These are phyloP conservation scores for Mormoops blainvillei DNA, from an alignment of 2,113 vertebrate genomes.

Conservation along the genomic window DNA sequence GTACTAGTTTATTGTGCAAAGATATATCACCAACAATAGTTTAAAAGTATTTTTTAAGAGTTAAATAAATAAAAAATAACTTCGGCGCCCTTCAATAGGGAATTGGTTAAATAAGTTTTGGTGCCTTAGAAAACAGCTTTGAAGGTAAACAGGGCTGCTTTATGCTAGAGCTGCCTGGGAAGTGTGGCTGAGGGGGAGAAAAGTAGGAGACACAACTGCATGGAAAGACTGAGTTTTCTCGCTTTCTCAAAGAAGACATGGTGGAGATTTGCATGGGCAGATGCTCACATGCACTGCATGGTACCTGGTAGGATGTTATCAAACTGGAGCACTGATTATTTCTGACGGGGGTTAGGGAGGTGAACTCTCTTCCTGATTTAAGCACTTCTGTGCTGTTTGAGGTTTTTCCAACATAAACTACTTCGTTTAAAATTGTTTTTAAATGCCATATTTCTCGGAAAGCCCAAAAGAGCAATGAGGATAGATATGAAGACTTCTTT, in stretches of 20 bases:
- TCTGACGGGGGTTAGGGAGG: accelerated
- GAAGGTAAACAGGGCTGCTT: not conserved
- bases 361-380: not conserved
- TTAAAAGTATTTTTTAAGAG: not conserved
- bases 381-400: not conserved
- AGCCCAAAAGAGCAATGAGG: not conserved
- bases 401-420: not conserved
- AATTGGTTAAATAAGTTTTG: not conserved
- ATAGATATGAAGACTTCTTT: not conserved
- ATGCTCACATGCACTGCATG: accelerated
- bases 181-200: not conserved
- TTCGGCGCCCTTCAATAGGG: not conserved
- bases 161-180: not conserved
- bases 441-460: not conserved
- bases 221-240: not conserved
- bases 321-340: not conserved
- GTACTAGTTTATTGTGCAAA: not conserved
- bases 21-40: not conserved
- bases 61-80: not conserved
- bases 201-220: not conserved
- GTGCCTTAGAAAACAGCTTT: not conserved
- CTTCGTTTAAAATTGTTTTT: not conserved
- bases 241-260: not conserved
- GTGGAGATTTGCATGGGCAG: not conserved
- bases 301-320: too few relatives aligned